Base-by-base conservation (phyloP, 2,888 invertebrate species). In the Ormyrus rosae region DNA sequence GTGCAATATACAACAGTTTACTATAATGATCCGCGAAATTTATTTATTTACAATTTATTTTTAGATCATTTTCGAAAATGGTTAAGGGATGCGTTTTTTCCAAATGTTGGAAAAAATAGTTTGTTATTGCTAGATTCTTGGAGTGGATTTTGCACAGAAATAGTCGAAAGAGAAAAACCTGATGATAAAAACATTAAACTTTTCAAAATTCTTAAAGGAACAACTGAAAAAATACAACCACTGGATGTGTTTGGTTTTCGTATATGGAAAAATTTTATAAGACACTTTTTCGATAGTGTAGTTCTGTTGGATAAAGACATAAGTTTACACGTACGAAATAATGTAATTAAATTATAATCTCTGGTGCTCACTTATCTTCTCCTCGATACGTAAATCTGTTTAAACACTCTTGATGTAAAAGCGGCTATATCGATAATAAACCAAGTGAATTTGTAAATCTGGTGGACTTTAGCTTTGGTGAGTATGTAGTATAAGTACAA, bases 361-460 rank as follows among this genome's bases (percentile, higher is more conserved):
- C 34, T 61, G 6, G 34, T 34, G 7, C 61, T 8, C 34, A 61
- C n/a, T n/a, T n/a, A 61, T 64, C 13, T 46, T 64, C 34, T 46
- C 64, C 64, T 64, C 64, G n/a, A 46, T 64, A 64, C 64, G 64
- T 64, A 64, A 64, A 64, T 48, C 64, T 64, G 6, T 64, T 64
- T 19, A 64, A 64, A 6, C 5, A 64, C 48, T 64, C n/a, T 46
- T 64, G 64, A 34, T 34, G 6, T 48, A 45, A 64, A 34, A 64
- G 64, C 64, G 64, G 64, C n/a, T 64, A 64, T 48, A 64, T 64
- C 64, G 48, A 64, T 64, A 64, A 64, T 46, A 64, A 64, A 64
- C 64, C 45, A 45, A 48, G 19, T 46, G 64, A 64, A 64, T 64
- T 64, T 48, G 45, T 46, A 34, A 64, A 64, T 48, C 64, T 34